Evolutionary conservation across 1,140 invertebrate species (phyloP).

Genomic region (Sycophila sp.): DNA sequence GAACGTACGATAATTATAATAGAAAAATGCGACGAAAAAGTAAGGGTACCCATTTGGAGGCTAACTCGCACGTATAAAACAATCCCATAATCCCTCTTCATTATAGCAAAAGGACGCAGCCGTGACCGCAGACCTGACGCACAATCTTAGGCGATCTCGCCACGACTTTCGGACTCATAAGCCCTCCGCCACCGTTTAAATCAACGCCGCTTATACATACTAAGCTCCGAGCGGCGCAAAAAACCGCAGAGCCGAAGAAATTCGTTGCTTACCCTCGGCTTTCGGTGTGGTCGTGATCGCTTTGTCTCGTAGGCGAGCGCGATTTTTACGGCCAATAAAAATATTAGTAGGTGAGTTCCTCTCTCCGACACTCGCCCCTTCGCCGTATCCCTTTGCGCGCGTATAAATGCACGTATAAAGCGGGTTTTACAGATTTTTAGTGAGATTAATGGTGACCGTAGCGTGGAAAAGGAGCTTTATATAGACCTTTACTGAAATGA

Average conservation of each 20-base stretch:
- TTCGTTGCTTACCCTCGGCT: neutral
- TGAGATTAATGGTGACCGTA: slow-evolving; percentile 25
- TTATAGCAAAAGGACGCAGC: slow-evolving; percentile 15
- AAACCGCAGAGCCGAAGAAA: slow-evolving; percentile 26
- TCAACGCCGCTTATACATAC: neutral
- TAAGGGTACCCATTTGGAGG: neutral
- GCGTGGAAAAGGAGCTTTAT: neutral
- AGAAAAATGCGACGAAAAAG: neutral
- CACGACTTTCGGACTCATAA: neutral
- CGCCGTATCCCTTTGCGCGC: slow-evolving; percentile 10
- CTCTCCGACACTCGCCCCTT: slow-evolving; percentile 39
- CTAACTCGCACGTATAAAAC: slow-evolving; percentile 15
- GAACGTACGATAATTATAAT: too few relatives aligned
- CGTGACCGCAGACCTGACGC: slow-evolving; percentile 26
- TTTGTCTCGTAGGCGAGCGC: slow-evolving; percentile 38
- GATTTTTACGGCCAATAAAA: slow-evolving; percentile 58
- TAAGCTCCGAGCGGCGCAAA: neutral
- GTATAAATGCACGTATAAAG: slow-evolving; percentile 1
- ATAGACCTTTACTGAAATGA: neutral
- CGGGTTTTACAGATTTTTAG: slow-evolving; percentile 31
- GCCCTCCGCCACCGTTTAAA: slow-evolving; percentile 29
- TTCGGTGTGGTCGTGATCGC: slow-evolving; percentile 25
- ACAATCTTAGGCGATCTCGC: neutral
- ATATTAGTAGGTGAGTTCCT: slow-evolving; percentile 53
- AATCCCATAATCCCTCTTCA: slow-evolving; percentile 21